Base-by-base conservation (phyloP, 2,888 invertebrate species). In the Drosophila fulvimacula region DNA sequence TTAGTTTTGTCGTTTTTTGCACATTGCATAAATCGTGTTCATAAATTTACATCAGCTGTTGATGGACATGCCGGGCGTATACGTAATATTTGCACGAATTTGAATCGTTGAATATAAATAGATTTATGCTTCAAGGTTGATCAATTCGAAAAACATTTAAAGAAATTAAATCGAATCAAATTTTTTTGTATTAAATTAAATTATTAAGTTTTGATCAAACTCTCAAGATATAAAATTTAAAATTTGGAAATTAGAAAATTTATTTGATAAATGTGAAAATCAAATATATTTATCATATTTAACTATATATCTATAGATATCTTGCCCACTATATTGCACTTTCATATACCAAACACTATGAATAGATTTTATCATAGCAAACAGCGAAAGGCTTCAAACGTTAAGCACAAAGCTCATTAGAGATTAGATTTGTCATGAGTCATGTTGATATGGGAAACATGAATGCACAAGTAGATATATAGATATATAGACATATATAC, bases 1-100 rank as follows among this genome's bases (percentile, higher is more conserved):
- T 30, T 30, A 30, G n/a, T n/a, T n/a, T n/a, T n/a, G n/a, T 2
- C 24, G 6, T 11, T 56, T 36, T 72, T 72, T 48, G 21, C 66
- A 41, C 36, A 59, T 46, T 58, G 48, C 56, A 64, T 71, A 81
- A 73, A 66, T 56, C 39, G 38, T 32, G 55, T 19, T 63, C 79
- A 81, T 78, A 74, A 77, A 82, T 83, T 69, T 60, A n/a, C 39
- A 67, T 64, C 62, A 82, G 13, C 51, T 17, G 30, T 51, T 60
- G 67, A 52, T 39, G 24, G 60, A 69, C 57, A 61, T 51, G 52
- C 79, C 36, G 5, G 63, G 63, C 82, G 83, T 83, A 81, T 83
- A 36, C 67, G 73, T 57, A 81, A 86, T 73, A 55, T 59, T 55
- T 65, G 58, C 36, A 51, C 58, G 39, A 56, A 62, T 19, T 32